Conservation (phyloP, 2,113 vertebrate genomes). For the Tetraodon nigroviridis region DNA sequence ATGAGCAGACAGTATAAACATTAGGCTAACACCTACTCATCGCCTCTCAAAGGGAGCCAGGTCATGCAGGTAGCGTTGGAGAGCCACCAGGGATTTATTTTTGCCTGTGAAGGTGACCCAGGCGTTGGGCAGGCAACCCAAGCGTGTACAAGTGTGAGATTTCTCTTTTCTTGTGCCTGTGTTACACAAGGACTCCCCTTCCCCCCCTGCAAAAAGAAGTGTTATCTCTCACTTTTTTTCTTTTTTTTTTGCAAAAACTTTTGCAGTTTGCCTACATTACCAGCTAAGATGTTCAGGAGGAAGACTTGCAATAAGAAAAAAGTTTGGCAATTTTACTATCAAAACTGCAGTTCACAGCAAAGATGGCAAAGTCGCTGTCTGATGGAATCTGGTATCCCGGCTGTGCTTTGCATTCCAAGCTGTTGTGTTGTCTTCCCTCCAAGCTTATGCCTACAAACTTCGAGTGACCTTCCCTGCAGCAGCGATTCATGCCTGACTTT, state of each 20-base stretch:
- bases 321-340: slow-evolving; percentile 5
- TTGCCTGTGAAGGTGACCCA: slow-evolving; percentile 68
- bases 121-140: slow-evolving; percentile 65
- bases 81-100: slow-evolving; percentile 63
- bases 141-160: slow-evolving; percentile 70
- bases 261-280: not conserved
- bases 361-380: slow-evolving; percentile 23
- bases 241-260: not conserved
- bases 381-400: slow-evolving; percentile 28
- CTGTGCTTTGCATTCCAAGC: slow-evolving; percentile 37
- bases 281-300: not conserved
- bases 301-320: slow-evolving; percentile 7
- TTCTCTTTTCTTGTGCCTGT: slow-evolving; percentile 53
- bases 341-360: slow-evolving; percentile 15
- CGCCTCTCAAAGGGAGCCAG: slow-evolving; percentile 58
- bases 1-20: slow-evolving; percentile 73
- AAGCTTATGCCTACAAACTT: slow-evolving; percentile 39
- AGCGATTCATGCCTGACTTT: slow-evolving; percentile 30
- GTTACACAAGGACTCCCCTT: slow-evolving; percentile 62
- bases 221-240: not conserved
- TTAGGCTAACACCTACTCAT: slow-evolving; percentile 68
- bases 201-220: slow-evolving; percentile 6
- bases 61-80: slow-evolving; percentile 63
- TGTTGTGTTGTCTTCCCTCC: slow-evolving; percentile 39
- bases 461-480: slow-evolving; percentile 46